A percentile compares a stretch with the other conserved stretches of the same genome.
Conservation (phyloP, 2,888 invertebrate species). For the Drosophila helvetica region DNA sequence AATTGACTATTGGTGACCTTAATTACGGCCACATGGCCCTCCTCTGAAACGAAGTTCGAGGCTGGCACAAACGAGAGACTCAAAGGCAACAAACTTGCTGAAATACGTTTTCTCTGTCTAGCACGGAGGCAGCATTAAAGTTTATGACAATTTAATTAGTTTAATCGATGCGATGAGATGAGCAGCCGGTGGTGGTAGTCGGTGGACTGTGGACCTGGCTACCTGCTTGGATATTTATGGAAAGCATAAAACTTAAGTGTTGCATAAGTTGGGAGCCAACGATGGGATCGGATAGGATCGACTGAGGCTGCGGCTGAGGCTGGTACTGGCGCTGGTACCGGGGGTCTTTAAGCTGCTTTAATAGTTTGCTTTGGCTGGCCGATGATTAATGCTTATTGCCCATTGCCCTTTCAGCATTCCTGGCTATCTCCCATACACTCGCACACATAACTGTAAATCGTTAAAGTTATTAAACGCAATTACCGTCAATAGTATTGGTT, state of each 20-base stretch:
- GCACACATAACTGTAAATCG: conserved; percentile 65
- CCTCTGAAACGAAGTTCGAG: conserved; percentile 12
- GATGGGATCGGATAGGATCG: conserved; percentile 19
- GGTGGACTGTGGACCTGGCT: conserved; percentile 8
- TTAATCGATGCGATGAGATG: conserved; percentile 65
- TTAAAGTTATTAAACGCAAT: conserved; percentile 71
- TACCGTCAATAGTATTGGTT: conserved; percentile 66
- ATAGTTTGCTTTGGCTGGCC: conserved; percentile 48
- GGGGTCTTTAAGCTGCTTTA: conserved; percentile 53
- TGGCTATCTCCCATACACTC: conserved; percentile 27
- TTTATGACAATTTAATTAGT: conserved; percentile 76
- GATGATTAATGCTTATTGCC: conserved; percentile 69
- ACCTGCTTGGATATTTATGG: conserved; percentile 66
- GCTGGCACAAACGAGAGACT: conserved; percentile 20
- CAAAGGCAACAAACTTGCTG: conserved; percentile 35
- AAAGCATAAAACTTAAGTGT: conserved; percentile 74
- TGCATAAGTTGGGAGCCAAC: conserved; percentile 66
- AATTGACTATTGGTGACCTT: conserved; percentile 40
- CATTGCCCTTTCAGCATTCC: conserved; percentile 47
- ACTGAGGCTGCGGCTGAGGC: neutral
- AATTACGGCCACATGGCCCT: conserved; percentile 38
- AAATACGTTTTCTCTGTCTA: conserved; percentile 13
- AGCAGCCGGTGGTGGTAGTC: conserved; percentile 44
- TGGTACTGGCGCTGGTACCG: neutral
- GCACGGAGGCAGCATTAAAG: conserved; percentile 29